Percentiles rank a stretch among this genome's conserved stretches.
These are phyloP conservation scores for Solenopsis fugax DNA, from an alignment of 1,140 invertebrate species.

Conservation along the genomic window DNA sequence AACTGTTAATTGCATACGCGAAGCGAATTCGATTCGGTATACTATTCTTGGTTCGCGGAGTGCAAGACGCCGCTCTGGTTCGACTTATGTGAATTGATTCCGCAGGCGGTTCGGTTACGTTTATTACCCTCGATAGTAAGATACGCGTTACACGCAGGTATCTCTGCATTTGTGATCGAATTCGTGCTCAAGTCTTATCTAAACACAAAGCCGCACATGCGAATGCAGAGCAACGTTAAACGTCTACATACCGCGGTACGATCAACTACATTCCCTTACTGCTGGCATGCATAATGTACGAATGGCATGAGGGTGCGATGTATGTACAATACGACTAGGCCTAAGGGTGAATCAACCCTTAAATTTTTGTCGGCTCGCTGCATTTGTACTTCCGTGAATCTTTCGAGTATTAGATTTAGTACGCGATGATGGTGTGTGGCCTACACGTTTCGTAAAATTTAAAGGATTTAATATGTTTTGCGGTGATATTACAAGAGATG, in stretches of 20 bases:
- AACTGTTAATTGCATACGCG: slow-evolving; percentile 40
- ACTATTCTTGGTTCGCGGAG: slow-evolving; percentile 1
- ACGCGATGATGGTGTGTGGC: neutral
- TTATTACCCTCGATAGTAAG: slow-evolving; percentile 53
- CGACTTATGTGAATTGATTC: slow-evolving; percentile 62
- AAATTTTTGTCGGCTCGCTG: slow-evolving; percentile 29
- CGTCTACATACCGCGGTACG: slow-evolving; percentile 12
- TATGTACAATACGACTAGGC: neutral
- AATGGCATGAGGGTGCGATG: neutral
- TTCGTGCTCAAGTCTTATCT: slow-evolving; percentile 29
- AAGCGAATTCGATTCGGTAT: neutral
- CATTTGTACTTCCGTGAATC: neutral
- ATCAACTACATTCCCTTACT: slow-evolving; percentile 32
- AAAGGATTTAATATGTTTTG: neutral
- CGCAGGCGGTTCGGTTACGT: slow-evolving; percentile 16
- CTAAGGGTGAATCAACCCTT: slow-evolving; percentile 2
- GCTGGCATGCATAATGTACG: slow-evolving; percentile 42
- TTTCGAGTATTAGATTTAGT: neutral
- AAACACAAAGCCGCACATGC: slow-evolving; percentile 22
- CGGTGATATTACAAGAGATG: neutral
- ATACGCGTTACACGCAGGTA: slow-evolving; percentile 18
- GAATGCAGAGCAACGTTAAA: slow-evolving; percentile 37
- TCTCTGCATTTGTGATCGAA: slow-evolving; percentile 51
- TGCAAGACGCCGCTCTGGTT: slow-evolving; percentile 12
- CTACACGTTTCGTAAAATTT: neutral